phyloP scores from a whole-genome alignment of 2,888 invertebrate genomes.

The Liposcelis brunnea region DNA sequence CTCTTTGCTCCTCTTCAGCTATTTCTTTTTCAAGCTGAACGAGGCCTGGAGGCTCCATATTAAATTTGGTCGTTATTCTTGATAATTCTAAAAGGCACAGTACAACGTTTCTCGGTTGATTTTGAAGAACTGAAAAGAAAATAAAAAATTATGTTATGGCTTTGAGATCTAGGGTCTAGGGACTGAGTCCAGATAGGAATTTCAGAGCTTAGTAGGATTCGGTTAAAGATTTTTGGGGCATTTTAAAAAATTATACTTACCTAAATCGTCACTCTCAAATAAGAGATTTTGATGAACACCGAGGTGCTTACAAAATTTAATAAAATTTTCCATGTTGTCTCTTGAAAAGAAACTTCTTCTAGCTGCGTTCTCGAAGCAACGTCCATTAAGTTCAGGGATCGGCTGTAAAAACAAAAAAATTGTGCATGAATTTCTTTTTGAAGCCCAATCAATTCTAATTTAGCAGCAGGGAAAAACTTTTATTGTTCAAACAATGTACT shows the following conservation, averaged over 20 bases:
- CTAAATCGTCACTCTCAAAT: constrained; percentile 79
- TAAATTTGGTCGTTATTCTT: constrained; percentile 56
- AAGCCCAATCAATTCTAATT: too few relatives aligned
- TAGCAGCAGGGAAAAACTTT: too few relatives aligned
- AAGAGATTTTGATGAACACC: constrained; percentile 75
- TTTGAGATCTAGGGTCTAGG: too few relatives aligned
- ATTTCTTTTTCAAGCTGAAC: constrained; percentile 75
- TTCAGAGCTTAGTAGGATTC: neutral
- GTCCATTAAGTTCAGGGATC: constrained; percentile 50
- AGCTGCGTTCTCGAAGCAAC: constrained; percentile 69
- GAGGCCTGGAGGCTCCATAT: constrained; percentile 63
- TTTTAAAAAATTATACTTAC: constrained; percentile 36
- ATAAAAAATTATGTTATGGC: constrained; percentile 10
- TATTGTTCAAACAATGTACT: too few relatives aligned
- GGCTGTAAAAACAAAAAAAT: constrained; percentile 32
- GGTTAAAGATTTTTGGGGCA: neutral
- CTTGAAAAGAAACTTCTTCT: constrained; percentile 74
- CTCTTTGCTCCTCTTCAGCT: constrained; percentile 46
- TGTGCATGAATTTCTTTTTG: too few relatives aligned
- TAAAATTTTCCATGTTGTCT: constrained; percentile 79
- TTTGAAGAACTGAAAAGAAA: constrained; percentile 48
- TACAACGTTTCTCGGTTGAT: constrained; percentile 67
- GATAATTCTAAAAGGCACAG: constrained; percentile 73
- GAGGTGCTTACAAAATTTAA: constrained; percentile 66
- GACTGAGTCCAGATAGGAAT: neutral